Evolutionary conservation across 35 echinoderm and acorn worm species (phyloP), one percentile per base, ranked within the genome.

Genomic region (Ophioderma brevispina): DNA sequence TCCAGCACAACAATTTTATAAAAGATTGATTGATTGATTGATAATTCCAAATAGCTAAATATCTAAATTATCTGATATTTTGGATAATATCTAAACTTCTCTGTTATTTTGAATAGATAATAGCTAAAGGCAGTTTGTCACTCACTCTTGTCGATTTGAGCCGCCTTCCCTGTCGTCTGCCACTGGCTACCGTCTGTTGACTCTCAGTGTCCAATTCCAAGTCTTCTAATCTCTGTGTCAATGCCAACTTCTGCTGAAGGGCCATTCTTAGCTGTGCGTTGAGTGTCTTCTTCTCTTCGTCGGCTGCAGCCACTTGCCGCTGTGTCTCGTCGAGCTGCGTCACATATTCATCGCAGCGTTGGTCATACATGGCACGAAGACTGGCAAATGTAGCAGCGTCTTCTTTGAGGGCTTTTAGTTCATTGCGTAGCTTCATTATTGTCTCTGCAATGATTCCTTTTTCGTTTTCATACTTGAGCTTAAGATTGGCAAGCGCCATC

Each of bases 201-300:
- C 81, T 92, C 84, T 98, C 96, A 34, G 85, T 92, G 80, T 82
- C 85, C 59, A 87, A 92, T 77, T 94, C 96, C 40, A 94, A 78
- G 55, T 94, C 96, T 80, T 98, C 96, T 35, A 98, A 82, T 13
- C 92, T 85, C 41, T 98, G 96, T 25, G 96, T 98, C 32, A 98
- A 78, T 34, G 96, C 90, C 21, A 94, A 82, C 84, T 98, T 98
- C 89, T 98, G 96, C 63, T 98, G 96, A 55, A 98, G 94, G 37
- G 96, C 96, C 96, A 98, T 98, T 76, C 92, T 91, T 31, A 98
- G 87, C 41, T 94, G 79, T 28, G 96, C 92, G 89, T 98, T 98
- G 75, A 98, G 81, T 0, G 96, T 98, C 81, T 98, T 98, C 86
- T 94, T 98, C 82, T 98, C 96, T 41, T 98, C 96, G 75, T 98